Base-by-base conservation (phyloP, 2,797 vertebrate species). In the Sciurus vulgaris region DNA sequence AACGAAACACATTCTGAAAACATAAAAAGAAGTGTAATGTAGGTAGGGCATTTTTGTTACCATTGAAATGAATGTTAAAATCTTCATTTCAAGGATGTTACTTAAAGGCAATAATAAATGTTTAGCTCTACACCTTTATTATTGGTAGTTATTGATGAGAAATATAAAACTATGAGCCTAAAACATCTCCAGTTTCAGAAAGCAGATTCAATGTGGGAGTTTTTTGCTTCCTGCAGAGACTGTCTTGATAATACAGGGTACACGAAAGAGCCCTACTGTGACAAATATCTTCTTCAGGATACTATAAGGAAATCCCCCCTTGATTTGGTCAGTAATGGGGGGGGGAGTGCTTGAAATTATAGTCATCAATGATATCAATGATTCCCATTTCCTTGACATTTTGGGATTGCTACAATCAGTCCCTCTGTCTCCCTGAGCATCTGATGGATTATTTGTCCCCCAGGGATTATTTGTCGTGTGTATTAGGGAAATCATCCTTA, bases 51-150 rank as follows among this genome's bases (percentile, higher is more conserved):
- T 61, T 92, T 92, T 67, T 70, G 51, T 73, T 88, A 61, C 38
- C 30, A 86, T 22, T 54, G 44, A 92, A 72, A 86, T 69, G 2
- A 4, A 82, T 8, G 0, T 91, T 89, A n/a, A 93, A 92, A 79
- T 72, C n/a, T 94, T 65, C 72, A 49, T 47, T 79, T 94, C 33
- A 82, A n/a, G 76, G 33, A 18, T 96, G 61, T 84, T 24, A 73
- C 65, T 77, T 89, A 61, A 93, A 86, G 30, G 14, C 15, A 61
- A 83, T 72, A 86, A 63, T 35, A 74, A 91, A 91, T 3, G 33
- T 44, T 1, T 49, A 70, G 33, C 35, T 83, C 38, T 73, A 47
- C 38, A 33, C 33, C n/a, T 91, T 44, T 70, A 13, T 61, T 74
- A 41, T 49, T 1, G 3, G 15, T 74, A 30, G 14, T 56, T 87